Evolutionary conservation across 2,888 invertebrate species (phyloP), one percentile per base, ranked within the genome.

Genomic region (Zhuqinia jingwanae): DNA sequence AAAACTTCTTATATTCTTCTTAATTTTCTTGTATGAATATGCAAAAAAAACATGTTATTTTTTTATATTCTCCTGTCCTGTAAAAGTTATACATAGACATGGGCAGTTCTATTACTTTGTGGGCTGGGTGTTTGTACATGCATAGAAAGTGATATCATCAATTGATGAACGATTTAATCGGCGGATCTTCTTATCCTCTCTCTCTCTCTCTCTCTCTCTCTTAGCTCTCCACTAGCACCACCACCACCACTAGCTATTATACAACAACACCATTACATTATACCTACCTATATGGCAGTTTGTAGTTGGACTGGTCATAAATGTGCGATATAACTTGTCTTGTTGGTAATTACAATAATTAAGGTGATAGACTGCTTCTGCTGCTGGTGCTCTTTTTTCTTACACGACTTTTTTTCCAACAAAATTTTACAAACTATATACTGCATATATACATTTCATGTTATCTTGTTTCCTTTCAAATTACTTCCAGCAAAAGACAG

Each of bases 91-190:
- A 75, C 27, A 58, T 58, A 77, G 20, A 36, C 30, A 77, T 78
- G 84, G 84, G 78, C 68, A 56, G 84, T 75, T 78, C 56, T 77
- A 70, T 58, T 77, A 68, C 60, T 68, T 58, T 70, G 84, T 84
- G 78, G 84, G 84, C 60, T 58, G 84, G 84, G 77, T 78, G 84
- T 78, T 75, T 84, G 77, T 84, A 78, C 70, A 84, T 84, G 42
- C 65, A 78, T 78, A 70, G 70, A 78, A 84, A 70, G 84, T 65
- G 78, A 84, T 84, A 84, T 77, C 84, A 77, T 84, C 84, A 84
- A 84, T 84, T 84, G 84, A 84, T 84, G 84, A 78, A 84, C 84
- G 84, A 78, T 84, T 84, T 77, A 84, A 84, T 84, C 78, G 77
- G 70, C 70, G 68, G 70, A 84, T 84, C 22, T 45, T 30, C 17